phyloP scores from a whole-genome alignment of 2,113 vertebrate species.

The Centropus unirufus region DNA sequence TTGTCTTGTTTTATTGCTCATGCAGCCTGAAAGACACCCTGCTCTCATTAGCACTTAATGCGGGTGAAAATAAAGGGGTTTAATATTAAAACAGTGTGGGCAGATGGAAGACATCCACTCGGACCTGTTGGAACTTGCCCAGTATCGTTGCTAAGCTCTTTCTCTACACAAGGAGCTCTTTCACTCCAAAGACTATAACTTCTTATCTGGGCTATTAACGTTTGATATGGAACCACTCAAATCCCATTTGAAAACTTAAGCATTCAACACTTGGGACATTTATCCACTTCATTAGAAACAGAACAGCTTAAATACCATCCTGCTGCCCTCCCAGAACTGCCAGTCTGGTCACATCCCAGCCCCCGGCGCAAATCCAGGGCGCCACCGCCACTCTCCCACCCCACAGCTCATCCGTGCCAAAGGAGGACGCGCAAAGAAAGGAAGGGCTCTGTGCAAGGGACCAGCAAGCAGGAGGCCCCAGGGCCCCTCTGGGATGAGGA shows the following conservation, averaged over 20 bases:
- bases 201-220: not conserved
- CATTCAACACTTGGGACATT: not conserved
- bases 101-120: not conserved
- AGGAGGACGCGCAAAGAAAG: not conserved
- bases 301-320: not conserved
- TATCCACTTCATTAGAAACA: not conserved
- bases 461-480: not conserved
- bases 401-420: not conserved
- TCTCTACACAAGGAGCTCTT: not conserved
- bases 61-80: constrained; percentile 43
- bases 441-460: not conserved
- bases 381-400: not conserved
- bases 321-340: not conserved
- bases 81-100: constrained; percentile 9
- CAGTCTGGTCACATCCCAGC: not conserved
- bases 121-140: constrained; percentile 28
- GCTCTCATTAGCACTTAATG: constrained; percentile 47
- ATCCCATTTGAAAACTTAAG: not conserved
- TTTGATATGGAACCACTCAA: not conserved
- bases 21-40: not conserved
- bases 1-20: not conserved
- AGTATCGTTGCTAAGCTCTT: not conserved
- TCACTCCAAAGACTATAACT: not conserved
- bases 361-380: not conserved
- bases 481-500: not conserved